Percentiles rank a stretch among this genome's conserved stretches.
Evolutionary conservation across 1,140 invertebrate genomes (phyloP).

Genomic region (Saccostrea echinata): DNA sequence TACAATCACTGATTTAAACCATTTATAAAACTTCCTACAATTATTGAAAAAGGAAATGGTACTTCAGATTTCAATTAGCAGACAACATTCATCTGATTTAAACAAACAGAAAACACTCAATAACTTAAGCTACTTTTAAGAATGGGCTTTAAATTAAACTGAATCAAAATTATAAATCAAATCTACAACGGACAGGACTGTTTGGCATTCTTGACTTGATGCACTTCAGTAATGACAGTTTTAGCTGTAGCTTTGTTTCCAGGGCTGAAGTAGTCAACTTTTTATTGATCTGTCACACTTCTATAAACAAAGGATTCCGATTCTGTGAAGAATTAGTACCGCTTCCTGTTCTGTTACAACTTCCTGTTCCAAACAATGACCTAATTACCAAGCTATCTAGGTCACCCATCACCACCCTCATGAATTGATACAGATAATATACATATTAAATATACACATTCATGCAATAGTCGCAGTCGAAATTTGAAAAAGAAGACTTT

Average conservation of each 20-base stretch:
- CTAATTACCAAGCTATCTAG: background rate
- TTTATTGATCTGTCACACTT: background rate
- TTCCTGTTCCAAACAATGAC: slow-evolving; percentile 1
- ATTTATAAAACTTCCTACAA: background rate
- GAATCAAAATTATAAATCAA: background rate
- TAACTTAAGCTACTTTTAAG: background rate
- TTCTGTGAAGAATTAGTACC: background rate
- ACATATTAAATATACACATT: background rate
- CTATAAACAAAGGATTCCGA: background rate
- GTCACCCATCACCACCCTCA: background rate
- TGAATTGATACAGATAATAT: background rate
- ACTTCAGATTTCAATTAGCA: background rate
- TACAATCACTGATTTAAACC: background rate
- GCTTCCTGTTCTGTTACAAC: background rate
- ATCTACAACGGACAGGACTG: background rate
- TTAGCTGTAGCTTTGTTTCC: background rate
- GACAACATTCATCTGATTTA: background rate
- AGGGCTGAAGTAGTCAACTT: background rate
- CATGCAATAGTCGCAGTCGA: background rate
- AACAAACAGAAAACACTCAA: background rate
- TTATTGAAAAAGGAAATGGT: background rate
- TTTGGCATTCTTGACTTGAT: background rate
- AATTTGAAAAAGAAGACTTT: background rate
- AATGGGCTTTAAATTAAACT: background rate
- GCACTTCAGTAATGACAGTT: background rate